These are phyloP conservation scores for Drosophila maculinotata DNA, from an alignment of 2,888 invertebrate species.

Conservation along the genomic window DNA sequence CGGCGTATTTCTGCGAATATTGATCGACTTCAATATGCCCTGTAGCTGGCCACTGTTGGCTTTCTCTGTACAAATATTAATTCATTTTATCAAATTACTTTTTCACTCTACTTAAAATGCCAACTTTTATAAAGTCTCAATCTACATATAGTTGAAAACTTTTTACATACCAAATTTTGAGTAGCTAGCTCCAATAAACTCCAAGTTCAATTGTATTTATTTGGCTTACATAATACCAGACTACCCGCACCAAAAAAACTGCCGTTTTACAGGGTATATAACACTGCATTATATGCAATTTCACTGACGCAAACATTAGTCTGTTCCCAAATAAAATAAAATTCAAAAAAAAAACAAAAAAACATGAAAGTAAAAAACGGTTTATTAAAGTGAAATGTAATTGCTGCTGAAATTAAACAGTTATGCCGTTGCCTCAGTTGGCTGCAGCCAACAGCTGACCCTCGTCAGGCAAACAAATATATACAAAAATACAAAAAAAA, in stretches of 20 bases:
- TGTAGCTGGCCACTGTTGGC: too few relatives aligned
- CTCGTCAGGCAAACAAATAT: too few relatives aligned
- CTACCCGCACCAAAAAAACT: too few relatives aligned
- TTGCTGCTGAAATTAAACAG: slow-evolving; percentile 19
- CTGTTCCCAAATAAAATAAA: slow-evolving; percentile 18
- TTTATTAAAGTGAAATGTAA: slow-evolving; percentile 34
- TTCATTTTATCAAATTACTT: too few relatives aligned
- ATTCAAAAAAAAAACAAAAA: slow-evolving; percentile 9
- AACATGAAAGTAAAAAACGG: slow-evolving; percentile 5
- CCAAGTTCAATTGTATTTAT: too few relatives aligned
- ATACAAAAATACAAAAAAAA: background rate
- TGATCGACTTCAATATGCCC: slow-evolving; percentile 1
- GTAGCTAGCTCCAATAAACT: too few relatives aligned
- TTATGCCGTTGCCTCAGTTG: slow-evolving; percentile 19
- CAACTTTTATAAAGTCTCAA: too few relatives aligned
- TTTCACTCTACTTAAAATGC: too few relatives aligned
- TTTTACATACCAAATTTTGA: too few relatives aligned
- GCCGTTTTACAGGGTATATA: slow-evolving; percentile 15
- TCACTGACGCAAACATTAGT: slow-evolving; percentile 22
- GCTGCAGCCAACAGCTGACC: slow-evolving; percentile 8
- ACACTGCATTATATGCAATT: slow-evolving; percentile 4
- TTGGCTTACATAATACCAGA: too few relatives aligned
- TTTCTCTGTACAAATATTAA: too few relatives aligned
- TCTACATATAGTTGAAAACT: too few relatives aligned
- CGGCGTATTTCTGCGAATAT: background rate